phyloP scores from a whole-genome alignment of 2,113 vertebrate species.

The Oryzias celebensis region DNA sequence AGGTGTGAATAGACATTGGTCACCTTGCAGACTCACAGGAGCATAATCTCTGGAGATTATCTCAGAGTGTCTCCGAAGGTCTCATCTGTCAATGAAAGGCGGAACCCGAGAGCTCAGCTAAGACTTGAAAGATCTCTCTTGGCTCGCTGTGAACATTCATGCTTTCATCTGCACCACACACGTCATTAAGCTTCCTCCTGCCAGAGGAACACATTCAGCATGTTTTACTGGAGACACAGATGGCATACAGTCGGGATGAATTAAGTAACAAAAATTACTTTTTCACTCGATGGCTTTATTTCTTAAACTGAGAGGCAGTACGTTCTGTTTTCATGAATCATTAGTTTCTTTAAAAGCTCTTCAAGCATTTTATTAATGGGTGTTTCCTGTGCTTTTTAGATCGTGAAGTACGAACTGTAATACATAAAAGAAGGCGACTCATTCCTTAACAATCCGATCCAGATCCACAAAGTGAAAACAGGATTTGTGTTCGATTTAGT shows the following conservation, averaged over 20 bases:
- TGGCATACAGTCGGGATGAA: background rate
- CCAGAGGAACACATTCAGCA: conserved; percentile 15
- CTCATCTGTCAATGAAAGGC: conserved; percentile 2
- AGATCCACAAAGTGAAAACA: conserved; percentile 40
- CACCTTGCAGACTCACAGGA: conserved; percentile 40
- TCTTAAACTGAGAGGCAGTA: background rate
- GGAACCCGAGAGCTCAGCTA: background rate
- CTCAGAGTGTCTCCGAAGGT: background rate
- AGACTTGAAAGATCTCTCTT: conserved; percentile 14
- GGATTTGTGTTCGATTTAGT: conserved; percentile 28
- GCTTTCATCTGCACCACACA: conserved; percentile 15
- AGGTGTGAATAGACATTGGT: background rate
- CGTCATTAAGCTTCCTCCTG: conserved; percentile 3
- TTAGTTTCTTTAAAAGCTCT: background rate
- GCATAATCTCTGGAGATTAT: conserved; percentile 4
- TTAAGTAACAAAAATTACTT: background rate
- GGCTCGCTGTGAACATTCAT: conserved; percentile 3
- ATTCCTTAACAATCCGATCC: conserved; percentile 6
- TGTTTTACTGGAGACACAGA: conserved; percentile 24
- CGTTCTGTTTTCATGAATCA: background rate
- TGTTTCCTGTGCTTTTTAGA: background rate
- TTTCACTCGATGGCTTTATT: background rate
- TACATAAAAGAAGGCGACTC: conserved; percentile 13
- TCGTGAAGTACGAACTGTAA: background rate
- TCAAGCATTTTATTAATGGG: conserved; percentile 2